A percentile compares a stretch with the other conserved stretches of the same genome.
phyloP scores from a whole-genome alignment of 2,888 invertebrate species.

The Eristalis tenax region DNA sequence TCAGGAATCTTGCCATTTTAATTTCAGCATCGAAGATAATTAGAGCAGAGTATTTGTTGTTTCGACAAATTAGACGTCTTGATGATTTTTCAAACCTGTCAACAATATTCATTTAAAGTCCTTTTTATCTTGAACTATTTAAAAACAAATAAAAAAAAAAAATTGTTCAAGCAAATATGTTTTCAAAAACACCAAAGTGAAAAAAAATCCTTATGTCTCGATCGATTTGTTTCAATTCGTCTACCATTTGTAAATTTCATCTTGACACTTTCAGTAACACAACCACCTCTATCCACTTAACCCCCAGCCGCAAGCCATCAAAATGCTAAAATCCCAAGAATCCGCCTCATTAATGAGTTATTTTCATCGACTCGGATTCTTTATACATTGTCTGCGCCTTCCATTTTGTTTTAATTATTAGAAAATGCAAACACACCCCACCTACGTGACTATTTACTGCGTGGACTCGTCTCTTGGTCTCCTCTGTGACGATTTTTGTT shows the following conservation, averaged over 20 bases:
- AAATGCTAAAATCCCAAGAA: neutral
- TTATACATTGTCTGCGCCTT: slow-evolving; percentile 24
- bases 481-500: slow-evolving; percentile 12
- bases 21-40: too few species aligned
- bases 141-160: too few species aligned
- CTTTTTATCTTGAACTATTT: too few species aligned
- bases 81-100: too few species aligned
- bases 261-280: neutral
- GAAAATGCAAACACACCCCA: slow-evolving; percentile 23
- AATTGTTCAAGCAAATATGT: neutral
- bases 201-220: neutral
- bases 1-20: too few species aligned
- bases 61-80: too few species aligned
- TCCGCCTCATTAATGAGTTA: slow-evolving; percentile 27
- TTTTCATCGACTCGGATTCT: slow-evolving; percentile 16
- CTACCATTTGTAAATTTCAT: neutral
- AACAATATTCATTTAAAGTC: too few species aligned
- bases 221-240: neutral
- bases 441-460: slow-evolving; percentile 19
- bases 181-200: neutral
- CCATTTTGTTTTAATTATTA: slow-evolving; percentile 31
- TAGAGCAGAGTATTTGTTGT: too few species aligned
- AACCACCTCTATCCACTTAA: neutral
- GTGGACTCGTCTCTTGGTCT: neutral
- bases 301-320: neutral